These are phyloP conservation scores for Hydropotes inermis DNA, from an alignment of 2,113 vertebrate genomes.

Conservation along the genomic window DNA sequence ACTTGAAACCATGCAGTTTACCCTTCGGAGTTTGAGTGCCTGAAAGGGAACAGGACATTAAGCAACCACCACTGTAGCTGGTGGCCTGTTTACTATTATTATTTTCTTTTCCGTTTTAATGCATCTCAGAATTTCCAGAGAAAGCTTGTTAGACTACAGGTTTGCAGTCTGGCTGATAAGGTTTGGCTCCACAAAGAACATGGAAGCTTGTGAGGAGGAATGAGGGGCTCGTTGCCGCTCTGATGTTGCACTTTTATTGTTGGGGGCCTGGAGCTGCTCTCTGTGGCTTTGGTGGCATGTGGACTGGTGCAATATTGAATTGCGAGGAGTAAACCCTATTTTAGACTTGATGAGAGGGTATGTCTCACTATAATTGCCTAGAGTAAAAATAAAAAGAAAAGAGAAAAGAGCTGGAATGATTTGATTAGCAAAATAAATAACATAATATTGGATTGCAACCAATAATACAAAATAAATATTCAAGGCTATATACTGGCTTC, in stretches of 20 bases:
- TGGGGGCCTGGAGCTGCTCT: fast-evolving
- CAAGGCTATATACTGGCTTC: not conserved
- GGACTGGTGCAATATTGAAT: fast-evolving
- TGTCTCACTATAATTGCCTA: fast-evolving
- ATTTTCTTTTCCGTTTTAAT: too few relatives aligned
- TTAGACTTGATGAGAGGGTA: fast-evolving
- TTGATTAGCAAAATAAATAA: not conserved
- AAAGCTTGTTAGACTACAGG: fast-evolving
- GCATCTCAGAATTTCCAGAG: too few relatives aligned
- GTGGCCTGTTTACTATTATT: fast-evolving
- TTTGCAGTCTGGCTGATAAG: not conserved
- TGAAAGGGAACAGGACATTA: fast-evolving
- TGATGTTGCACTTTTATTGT: not conserved
- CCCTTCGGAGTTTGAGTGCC: fast-evolving
- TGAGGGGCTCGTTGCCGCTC: fast-evolving
- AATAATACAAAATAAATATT: not conserved
- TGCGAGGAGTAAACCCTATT: fast-evolving
- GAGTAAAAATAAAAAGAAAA: not conserved
- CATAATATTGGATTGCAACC: fast-evolving
- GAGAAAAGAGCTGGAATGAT: not conserved
- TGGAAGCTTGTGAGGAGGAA: too few relatives aligned
- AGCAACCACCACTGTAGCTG: fast-evolving
- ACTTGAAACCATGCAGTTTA: fast-evolving
- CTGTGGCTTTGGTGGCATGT: fast-evolving
- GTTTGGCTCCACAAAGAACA: too few relatives aligned